Conservation (phyloP, 2,797 vertebrate species). For the Sciaenops ocellatus region DNA sequence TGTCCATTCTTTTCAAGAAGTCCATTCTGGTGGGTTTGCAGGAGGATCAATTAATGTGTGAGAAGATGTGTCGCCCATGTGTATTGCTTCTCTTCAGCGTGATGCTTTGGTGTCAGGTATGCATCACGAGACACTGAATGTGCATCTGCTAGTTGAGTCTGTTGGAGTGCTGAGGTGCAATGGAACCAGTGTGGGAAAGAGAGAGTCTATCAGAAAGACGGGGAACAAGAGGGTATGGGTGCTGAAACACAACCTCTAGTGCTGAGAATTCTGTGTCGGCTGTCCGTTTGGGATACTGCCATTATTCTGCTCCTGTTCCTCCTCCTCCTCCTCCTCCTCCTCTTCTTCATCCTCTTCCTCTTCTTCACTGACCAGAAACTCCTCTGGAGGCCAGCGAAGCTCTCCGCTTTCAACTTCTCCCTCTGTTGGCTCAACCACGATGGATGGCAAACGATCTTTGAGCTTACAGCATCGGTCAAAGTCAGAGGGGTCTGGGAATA, state of each 20-base stretch:
- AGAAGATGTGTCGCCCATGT: constrained; percentile 20
- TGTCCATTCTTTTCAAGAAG: constrained; percentile 32
- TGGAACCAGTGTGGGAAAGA: constrained; percentile 66
- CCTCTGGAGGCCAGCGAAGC: constrained; percentile 97
- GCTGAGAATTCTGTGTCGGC: constrained; percentile 79
- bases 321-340: constrained; percentile 85
- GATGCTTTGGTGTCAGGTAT: constrained; percentile 57
- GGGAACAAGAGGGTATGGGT: constrained; percentile 6
- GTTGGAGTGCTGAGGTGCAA: constrained; percentile 60
- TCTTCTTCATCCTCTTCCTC: constrained; percentile 84
- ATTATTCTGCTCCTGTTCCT: constrained; percentile 73
- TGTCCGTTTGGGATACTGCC: constrained; percentile 79
- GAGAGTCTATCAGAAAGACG: constrained; percentile 45
- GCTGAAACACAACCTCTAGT: constrained; percentile 69
- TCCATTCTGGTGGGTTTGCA: constrained; percentile 29
- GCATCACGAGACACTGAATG: constrained; percentile 36
- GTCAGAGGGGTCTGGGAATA: constrained; percentile 97
- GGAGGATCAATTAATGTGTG: constrained; percentile 26
- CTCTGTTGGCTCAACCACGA: constrained; percentile 97
- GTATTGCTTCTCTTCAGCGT: constrained; percentile 61
- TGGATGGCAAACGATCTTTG: constrained; percentile 97
- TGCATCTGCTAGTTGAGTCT: constrained; percentile 51
- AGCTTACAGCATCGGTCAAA: constrained; percentile 97
- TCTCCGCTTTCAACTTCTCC: constrained; percentile 98
- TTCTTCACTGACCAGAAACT: constrained; percentile 92